Conservation (phyloP, 2,113 vertebrate genomes). For the Eurypyga helias region DNA sequence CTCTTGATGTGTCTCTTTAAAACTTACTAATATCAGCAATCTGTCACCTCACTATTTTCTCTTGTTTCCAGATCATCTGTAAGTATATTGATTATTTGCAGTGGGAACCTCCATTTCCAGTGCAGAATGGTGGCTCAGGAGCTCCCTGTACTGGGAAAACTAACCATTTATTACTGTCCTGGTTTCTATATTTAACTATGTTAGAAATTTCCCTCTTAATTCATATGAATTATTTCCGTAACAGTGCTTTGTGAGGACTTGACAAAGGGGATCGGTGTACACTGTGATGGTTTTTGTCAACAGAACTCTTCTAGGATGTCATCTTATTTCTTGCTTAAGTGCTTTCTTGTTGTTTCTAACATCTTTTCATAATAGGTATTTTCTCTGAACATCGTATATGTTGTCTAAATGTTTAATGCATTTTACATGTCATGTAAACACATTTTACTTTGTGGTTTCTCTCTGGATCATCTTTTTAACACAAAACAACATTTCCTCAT, state of each 20-base stretch:
- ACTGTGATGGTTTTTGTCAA: background rate
- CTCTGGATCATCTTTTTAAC: background rate
- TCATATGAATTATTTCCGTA: background rate
- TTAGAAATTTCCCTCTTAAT: background rate
- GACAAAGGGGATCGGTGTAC: background rate
- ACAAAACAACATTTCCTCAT: background rate
- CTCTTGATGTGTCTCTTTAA: background rate
- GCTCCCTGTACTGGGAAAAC: background rate
- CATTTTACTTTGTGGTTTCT: background rate
- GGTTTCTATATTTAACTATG: background rate
- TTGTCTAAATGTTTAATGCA: background rate
- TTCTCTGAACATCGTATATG: background rate
- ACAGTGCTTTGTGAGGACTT: background rate
- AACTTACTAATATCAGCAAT: background rate
- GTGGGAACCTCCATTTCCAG: background rate
- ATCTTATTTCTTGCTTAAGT: background rate
- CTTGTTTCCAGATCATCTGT: background rate
- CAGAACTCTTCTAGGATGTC: background rate
- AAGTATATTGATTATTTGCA: background rate
- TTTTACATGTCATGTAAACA: background rate
- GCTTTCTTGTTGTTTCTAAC: background rate
- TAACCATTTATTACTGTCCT: background rate
- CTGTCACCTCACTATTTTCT: background rate
- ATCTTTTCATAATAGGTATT: background rate
- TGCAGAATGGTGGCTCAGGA: background rate